Evolutionary conservation across 2,797 vertebrate genomes (phyloP).

Genomic region (Myotis vivesi): DNA sequence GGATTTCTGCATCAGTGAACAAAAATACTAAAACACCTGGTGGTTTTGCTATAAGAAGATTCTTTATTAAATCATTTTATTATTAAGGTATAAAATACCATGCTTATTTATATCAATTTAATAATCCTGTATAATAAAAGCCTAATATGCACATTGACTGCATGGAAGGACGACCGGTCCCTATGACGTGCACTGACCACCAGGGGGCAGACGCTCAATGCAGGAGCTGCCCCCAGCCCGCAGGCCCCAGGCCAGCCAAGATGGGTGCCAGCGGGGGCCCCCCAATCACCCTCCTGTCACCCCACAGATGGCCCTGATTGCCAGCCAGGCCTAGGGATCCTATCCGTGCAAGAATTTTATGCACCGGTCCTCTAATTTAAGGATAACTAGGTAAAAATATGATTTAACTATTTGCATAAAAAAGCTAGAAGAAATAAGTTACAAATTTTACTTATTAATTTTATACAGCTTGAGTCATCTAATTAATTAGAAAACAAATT

Average conservation of each 20-base stretch:
- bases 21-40: constrained; percentile 20
- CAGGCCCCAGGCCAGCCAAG: no score
- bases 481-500: not conserved
- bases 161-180: no score
- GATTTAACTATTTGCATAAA: not conserved
- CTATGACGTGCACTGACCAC: no score
- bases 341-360: no score
- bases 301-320: no score
- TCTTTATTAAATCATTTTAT: constrained; percentile 48
- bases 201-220: no score
- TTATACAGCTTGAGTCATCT: not conserved
- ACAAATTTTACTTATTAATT: not conserved
- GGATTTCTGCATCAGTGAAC: constrained; percentile 21
- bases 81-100: not conserved
- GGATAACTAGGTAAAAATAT: not conserved
- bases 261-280: no score
- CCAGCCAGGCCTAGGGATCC: no score
- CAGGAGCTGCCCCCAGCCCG: no score
- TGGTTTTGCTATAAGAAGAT: not conserved
- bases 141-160: no score
- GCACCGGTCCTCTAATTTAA: not conserved
- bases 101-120: not conserved
- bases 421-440: not conserved
- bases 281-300: no score
- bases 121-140: not conserved